phyloP scores from a whole-genome alignment of 2,888 invertebrate species.

The Synergus japonicus region DNA sequence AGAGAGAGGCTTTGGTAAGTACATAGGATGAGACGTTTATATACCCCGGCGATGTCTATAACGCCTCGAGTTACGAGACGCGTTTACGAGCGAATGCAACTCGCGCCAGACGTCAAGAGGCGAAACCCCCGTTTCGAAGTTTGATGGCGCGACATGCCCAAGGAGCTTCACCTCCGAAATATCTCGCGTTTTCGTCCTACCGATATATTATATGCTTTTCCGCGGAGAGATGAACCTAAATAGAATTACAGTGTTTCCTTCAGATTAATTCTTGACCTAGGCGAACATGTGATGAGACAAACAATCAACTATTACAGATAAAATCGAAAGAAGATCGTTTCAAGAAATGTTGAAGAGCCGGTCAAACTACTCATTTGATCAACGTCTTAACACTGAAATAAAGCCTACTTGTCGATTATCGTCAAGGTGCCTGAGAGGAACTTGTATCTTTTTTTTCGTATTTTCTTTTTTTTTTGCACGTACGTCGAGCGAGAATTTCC shows the following conservation, averaged over 20 bases:
- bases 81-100: constrained; percentile 76
- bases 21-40: constrained; percentile 77
- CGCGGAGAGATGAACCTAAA: constrained; percentile 39
- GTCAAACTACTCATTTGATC: background rate
- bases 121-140: constrained; percentile 60
- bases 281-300: too few relatives aligned
- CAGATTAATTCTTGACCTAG: background rate
- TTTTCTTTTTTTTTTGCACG: constrained; percentile 32
- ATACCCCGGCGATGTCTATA: constrained; percentile 77
- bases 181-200: constrained; percentile 32
- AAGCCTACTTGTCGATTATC: constrained; percentile 21
- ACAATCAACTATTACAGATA: too few relatives aligned
- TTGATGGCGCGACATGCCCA: constrained; percentile 62
- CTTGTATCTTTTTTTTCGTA: constrained; percentile 8
- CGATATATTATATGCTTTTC: constrained; percentile 30
- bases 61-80: constrained; percentile 77
- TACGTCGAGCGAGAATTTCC: constrained; percentile 40
- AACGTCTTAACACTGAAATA: constrained; percentile 13
- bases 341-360: too few relatives aligned
- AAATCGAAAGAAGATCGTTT: too few relatives aligned
- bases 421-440: constrained; percentile 32
- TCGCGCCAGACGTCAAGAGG: constrained; percentile 71
- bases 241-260: background rate
- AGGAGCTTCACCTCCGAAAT: constrained; percentile 61
- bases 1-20: constrained; percentile 67